Evolutionary conservation across 2,888 invertebrate species (phyloP).

Genomic region (Agriopis leucophaearia): DNA sequence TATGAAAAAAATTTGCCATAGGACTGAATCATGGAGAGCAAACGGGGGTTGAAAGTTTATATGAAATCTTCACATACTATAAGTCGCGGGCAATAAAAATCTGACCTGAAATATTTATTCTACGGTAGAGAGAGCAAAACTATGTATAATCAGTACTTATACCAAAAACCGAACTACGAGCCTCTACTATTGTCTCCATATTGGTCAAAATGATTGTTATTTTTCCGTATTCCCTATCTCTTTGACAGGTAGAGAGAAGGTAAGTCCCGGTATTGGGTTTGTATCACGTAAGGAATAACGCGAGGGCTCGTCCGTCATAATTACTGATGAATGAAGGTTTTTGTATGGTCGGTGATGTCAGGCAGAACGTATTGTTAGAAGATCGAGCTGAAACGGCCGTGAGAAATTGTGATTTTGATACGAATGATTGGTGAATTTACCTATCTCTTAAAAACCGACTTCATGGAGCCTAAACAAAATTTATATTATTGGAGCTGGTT

Average conservation of each 20-base stretch:
- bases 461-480: no score
- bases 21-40: no score
- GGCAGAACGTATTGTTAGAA: conserved; percentile 50
- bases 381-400: conserved; percentile 77
- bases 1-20: no score
- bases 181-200: neutral
- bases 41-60: no score
- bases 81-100: no score
- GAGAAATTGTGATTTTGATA: conserved; percentile 54
- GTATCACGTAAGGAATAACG: conserved; percentile 63
- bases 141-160: neutral
- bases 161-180: neutral
- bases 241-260: conserved; percentile 36
- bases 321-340: conserved; percentile 20
- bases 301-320: conserved; percentile 33
- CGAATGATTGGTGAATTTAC: neutral
- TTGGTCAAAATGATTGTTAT: conserved; percentile 15
- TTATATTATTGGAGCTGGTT: no score
- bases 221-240: conserved; percentile 17
- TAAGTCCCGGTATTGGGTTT: conserved; percentile 35
- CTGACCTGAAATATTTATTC: no score
- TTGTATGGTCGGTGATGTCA: neutral
- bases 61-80: no score
- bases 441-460: no score
- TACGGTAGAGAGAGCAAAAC: neutral